A percentile compares a stretch with the other conserved stretches of the same genome.
These are phyloP conservation scores for Ptychadena robeensis DNA, from an alignment of 2,797 vertebrate species.

Conservation along the genomic window DNA sequence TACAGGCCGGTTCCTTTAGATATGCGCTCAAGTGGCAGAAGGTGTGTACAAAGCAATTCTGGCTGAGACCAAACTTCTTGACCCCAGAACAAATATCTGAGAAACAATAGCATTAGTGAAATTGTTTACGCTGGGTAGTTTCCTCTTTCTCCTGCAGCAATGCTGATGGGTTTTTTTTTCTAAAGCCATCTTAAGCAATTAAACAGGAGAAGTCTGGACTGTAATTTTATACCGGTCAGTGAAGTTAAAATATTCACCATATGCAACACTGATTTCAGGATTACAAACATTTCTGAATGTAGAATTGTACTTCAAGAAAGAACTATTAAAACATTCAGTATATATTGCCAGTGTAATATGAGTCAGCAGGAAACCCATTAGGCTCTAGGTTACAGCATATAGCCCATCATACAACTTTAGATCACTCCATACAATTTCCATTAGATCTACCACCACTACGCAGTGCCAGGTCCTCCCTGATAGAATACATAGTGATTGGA, in stretches of 20 bases:
- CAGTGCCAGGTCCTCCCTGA: no score
- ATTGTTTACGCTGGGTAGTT: conserved; percentile 77
- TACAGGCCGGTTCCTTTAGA: conserved; percentile 85
- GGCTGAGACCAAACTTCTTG: conserved; percentile 73
- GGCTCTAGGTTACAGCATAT: no score
- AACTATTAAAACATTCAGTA: neutral
- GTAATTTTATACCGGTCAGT: conserved; percentile 1
- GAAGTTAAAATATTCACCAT: neutral
- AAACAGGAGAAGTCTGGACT: conserved; percentile 53
- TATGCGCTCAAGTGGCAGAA: conserved; percentile 74
- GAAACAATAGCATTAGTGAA: conserved; percentile 79
- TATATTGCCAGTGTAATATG: no score
- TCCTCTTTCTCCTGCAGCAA: conserved; percentile 70
- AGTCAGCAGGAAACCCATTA: no score
- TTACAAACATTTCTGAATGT: neutral
- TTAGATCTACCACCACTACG: no score
- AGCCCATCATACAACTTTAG: no score
- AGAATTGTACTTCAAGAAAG: neutral
- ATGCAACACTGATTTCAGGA: neutral
- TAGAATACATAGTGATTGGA: no score
- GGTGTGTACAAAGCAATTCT: conserved; percentile 75
- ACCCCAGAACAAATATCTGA: conserved; percentile 75
- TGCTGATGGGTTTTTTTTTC: conserved; percentile 65
- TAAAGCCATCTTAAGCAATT: conserved; percentile 51
- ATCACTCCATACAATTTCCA: no score